These are phyloP conservation scores for Megalops atlanticus DNA, from an alignment of 2,113 vertebrate species.

Conservation along the genomic window DNA sequence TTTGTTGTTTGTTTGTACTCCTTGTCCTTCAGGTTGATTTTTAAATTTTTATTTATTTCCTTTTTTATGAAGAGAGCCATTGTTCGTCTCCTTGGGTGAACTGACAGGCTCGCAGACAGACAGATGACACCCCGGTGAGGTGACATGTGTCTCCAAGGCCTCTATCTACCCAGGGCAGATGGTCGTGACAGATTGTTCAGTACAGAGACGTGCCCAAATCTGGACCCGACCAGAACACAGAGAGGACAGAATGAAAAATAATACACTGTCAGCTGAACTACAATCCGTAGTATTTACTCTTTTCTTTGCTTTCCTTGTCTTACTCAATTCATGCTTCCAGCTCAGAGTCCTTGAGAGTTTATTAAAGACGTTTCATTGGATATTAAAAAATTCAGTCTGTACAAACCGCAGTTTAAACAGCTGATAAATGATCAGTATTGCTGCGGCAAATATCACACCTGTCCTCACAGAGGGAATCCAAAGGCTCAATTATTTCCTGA, in stretches of 20 bases:
- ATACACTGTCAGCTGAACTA: not conserved
- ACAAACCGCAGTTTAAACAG: not conserved
- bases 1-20: not conserved
- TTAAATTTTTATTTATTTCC: not conserved
- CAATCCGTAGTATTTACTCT: not conserved
- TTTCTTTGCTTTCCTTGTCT: not conserved
- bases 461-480: slow-evolving; percentile 33
- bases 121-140: slow-evolving; percentile 37
- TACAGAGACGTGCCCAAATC: slow-evolving; percentile 3
- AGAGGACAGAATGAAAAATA: not conserved
- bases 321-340: not conserved
- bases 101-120: slow-evolving; percentile 31
- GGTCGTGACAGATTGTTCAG: slow-evolving; percentile 45
- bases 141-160: slow-evolving; percentile 33
- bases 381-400: slow-evolving; percentile 11
- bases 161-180: slow-evolving; percentile 39
- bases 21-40: not conserved
- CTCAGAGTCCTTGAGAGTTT: slow-evolving; percentile 9
- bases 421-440: not conserved
- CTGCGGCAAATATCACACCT: slow-evolving; percentile 6
- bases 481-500: slow-evolving; percentile 4
- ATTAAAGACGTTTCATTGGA: slow-evolving; percentile 21
- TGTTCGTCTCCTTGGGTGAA: slow-evolving; percentile 1
- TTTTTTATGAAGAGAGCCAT: not conserved
- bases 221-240: not conserved